Conservation (phyloP, 2,888 invertebrate species). For the Frankliniella intonsa region DNA sequence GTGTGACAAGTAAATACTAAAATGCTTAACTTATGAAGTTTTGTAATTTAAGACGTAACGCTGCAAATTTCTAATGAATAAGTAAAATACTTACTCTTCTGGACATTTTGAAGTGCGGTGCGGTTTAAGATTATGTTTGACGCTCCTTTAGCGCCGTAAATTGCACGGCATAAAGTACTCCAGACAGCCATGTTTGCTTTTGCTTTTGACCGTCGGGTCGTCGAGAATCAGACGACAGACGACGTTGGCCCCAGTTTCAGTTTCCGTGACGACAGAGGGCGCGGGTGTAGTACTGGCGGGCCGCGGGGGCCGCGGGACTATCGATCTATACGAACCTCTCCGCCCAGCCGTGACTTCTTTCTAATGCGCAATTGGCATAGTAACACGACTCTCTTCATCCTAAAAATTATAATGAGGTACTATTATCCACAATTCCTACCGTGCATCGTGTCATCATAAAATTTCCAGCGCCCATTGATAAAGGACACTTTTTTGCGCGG, state of each 20-base stretch:
- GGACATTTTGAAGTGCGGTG: background rate
- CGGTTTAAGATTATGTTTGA: background rate
- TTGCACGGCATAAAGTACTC: background rate
- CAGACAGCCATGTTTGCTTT: conserved; percentile 23
- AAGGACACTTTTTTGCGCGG: background rate
- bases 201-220: background rate
- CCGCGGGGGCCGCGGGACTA: no score
- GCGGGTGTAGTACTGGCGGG: background rate
- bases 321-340: no score
- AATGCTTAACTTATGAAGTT: no score
- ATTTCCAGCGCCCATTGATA: background rate
- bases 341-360: no score
- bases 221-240: background rate
- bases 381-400: background rate
- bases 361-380: no score
- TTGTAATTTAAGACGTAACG: no score
- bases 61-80: background rate
- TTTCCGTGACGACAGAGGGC: background rate
- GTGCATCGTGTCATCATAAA: background rate
- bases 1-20: no score
- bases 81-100: background rate
- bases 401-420: background rate
- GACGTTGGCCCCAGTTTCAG: background rate
- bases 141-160: background rate
- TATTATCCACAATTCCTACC: background rate